These are phyloP conservation scores for Scaptomyza cyrtandrae DNA, from an alignment of 2,888 invertebrate species.

Conservation along the genomic window DNA sequence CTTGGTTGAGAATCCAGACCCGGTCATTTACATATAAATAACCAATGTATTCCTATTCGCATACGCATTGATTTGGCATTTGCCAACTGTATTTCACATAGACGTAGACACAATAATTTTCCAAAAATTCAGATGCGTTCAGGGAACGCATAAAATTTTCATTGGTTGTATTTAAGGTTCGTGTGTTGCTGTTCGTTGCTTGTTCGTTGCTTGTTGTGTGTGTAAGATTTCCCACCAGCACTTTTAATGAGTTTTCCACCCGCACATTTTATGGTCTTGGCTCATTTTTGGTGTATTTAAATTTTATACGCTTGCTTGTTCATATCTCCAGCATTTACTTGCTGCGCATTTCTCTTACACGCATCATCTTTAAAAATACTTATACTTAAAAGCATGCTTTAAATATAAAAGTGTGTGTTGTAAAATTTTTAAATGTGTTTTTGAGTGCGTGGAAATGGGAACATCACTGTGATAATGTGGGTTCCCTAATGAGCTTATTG, in stretches of 20 bases:
- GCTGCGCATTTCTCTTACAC: slow-evolving; percentile 39
- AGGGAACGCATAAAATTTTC: slow-evolving; percentile 32
- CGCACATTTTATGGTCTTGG: slow-evolving; percentile 40
- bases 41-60: slow-evolving; percentile 31
- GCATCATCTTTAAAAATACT: slow-evolving; percentile 47
- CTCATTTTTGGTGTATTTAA: slow-evolving; percentile 47
- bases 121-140: slow-evolving; percentile 48
- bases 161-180: slow-evolving; percentile 3
- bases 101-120: slow-evolving; percentile 3
- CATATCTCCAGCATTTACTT: slow-evolving; percentile 53
- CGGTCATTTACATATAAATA: slow-evolving; percentile 75
- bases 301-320: slow-evolving; percentile 52
- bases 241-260: slow-evolving; percentile 54
- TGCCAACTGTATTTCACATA: slow-evolving; percentile 44
- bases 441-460: slow-evolving; percentile 59
- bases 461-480: not conserved
- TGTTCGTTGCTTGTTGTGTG: not conserved
- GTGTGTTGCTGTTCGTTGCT: not conserved
- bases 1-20: slow-evolving; percentile 3
- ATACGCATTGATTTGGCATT: slow-evolving; percentile 65
- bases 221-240: slow-evolving; percentile 23
- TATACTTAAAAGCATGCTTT: slow-evolving; percentile 39
- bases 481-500: not conserved
- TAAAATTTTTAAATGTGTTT: slow-evolving; percentile 62
- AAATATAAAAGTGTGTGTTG: slow-evolving; percentile 33